Base-by-base conservation (phyloP, 1,140 invertebrate genomes). In the Varroa destructor region DNA sequence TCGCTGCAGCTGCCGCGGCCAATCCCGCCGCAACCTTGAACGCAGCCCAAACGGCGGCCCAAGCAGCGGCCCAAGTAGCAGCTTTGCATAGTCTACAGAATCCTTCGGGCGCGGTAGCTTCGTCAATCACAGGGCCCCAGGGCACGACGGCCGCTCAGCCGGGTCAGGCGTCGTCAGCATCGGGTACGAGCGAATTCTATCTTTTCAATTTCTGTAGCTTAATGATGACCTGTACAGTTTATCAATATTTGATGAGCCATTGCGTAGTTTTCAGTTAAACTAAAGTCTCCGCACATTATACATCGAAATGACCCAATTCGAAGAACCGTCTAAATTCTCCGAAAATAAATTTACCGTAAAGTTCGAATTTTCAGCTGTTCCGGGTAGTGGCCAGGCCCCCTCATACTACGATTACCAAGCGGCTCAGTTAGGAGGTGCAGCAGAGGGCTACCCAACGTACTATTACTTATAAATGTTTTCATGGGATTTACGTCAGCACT, bases 391-490 rank as follows among this genome's bases (percentile, higher is more conserved):
- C 36, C 61, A 67, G 61, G 40, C 61, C 2, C 12, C 61, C 0
- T 67, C 61, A 10, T 67, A 67, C 61, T 67, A 67, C 37, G 61
- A 67, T 37, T 67, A 67, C 37, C 61, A 67, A 67, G 61, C 61
- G 46, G 46, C 46, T 8, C 46, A 51, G 12, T 46, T 43, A 40
- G 37, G 40, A 12, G 46, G 12, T 5, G 40, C 40, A 12, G 14
- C 61, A 14, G 61, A 67, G 61, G 61, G 61, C 40, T 67, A 67
- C 61, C 40, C 40, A 46, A 12, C 61, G 14, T 67, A 67, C 37
- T 67, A 67, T 46, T 67, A 67, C 40, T 37, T 67, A 25, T 25
- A 25, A 25, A 25, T 25, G 25, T 25, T 25, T 25, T 25, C 25
- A 25, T 25, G 25, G 25, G 25, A 25, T 25, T 25, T 25, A 25